Evolutionary conservation across 37 sponge, comb jelly and placozoan genomes (phyloP), one percentile per base, ranked within the genome.

Genomic region (Theonella swinhoei): DNA sequence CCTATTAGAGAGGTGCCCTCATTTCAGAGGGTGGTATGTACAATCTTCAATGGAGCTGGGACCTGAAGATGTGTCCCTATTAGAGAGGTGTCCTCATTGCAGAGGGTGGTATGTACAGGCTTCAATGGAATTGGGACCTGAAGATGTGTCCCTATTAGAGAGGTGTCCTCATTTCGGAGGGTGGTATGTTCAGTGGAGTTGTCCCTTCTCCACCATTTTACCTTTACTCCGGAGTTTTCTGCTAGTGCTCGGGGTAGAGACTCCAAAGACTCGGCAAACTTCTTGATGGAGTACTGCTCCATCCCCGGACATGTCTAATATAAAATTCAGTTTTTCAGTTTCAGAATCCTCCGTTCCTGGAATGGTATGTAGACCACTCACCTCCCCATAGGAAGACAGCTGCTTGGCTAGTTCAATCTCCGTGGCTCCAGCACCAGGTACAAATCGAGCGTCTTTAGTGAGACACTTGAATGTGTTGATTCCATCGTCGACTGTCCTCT

Each of bases 251-350:
- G 78, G 17, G 95, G 95, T 24, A 96, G 59, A 8, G 80, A 64
- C 69, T 98, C 99, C 77, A 98, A 73, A 32, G 90, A 89, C 20
- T 96, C 95, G 1, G 93, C 95, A 73, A 93, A 98, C 79, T 88
- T 94, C 88, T 96, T 92, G 77, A 98, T 94, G 63, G 96, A 93
- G 80, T 98, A 98, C 86, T 98, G 99, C 68, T 94, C 96, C 82
- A 98, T 59, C 0, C 99, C 99, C 23, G 99, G 94, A 83, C 94
- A 94, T 0, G 96, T 92, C 93, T 96, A 62, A 3, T 42, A 23
- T 60, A 20, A 69, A 64, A 59, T 72, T 1, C 35, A 40, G 0
- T 7, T 47, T 14, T 7, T 14, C 54, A 47, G 14, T 47, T 47
- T 47, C 14, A 47, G 14, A 7, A 7, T 14, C 14, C 54, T 47